Conservation (phyloP, 2,888 invertebrate species). For the Troides oblongomaculatus region DNA sequence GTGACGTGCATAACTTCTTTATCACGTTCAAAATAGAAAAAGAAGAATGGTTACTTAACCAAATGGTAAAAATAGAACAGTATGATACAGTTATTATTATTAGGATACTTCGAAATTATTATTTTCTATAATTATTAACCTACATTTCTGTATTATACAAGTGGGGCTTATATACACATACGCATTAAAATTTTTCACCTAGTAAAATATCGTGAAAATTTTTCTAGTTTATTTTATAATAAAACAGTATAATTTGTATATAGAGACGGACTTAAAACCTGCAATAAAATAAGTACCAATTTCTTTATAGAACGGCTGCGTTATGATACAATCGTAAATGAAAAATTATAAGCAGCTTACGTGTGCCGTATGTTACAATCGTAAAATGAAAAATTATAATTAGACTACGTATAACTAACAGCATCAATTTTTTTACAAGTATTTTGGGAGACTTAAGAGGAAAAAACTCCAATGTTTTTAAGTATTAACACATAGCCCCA, state of each 20-base stretch:
- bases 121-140: slow-evolving; percentile 10
- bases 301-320: slow-evolving; percentile 5
- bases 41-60: too few relatives aligned
- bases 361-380: slow-evolving; percentile 1
- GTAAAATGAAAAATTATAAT: slow-evolving; percentile 20
- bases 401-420: too few relatives aligned
- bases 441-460: too few relatives aligned
- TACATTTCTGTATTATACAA: slow-evolving; percentile 9
- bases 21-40: background rate
- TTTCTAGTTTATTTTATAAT: slow-evolving; percentile 6
- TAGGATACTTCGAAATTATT: background rate
- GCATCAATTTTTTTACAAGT: too few relatives aligned
- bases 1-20: background rate
- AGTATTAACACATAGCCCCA: too few relatives aligned
- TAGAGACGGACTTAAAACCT: slow-evolving; percentile 50
- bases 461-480: too few relatives aligned
- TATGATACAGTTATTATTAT: background rate
- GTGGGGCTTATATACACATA: slow-evolving; percentile 4
- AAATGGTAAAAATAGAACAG: background rate
- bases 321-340: slow-evolving; percentile 10
- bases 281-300: slow-evolving; percentile 43
- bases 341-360: slow-evolving; percentile 13
- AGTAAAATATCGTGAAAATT: slow-evolving; percentile 18
- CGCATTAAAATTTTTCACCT: slow-evolving; percentile 6
- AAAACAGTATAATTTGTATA: slow-evolving; percentile 36